Evolutionary conservation across 2,797 vertebrate genomes (phyloP), one percentile per base, ranked within the genome.

Genomic region (Thripadectes ignobilis): DNA sequence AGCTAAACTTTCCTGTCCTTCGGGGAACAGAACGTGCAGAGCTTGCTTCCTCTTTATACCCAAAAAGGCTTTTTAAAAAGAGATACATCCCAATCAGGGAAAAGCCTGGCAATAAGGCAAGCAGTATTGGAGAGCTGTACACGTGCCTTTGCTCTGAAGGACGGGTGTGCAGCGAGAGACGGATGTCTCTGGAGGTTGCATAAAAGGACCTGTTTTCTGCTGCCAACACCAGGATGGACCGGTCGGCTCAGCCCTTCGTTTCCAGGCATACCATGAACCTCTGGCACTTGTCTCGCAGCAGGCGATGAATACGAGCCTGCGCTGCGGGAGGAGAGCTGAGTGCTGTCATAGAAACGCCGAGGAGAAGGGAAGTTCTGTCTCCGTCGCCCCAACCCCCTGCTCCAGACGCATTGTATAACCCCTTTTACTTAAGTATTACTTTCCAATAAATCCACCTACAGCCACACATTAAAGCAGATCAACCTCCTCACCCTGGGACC

Each of bases 341-440:
- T 9, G 82, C 94, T 95, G 94, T 88, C 94, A 93, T 93, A 93
- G 92, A 89, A 96, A 96, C 85, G 8, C 29, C 4, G 29, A 6
- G 61, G 19, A 88, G 57, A 86, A 88, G 80, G 58, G 82, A 87
- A 94, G 55, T 87, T 89, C 78, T 85, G 81, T 69, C 73, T 78
- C 46, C 4, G 0, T 34, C 5, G 4, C 55, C 77, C 82, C 91
- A 86, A 15, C 49, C 32, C 92, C 75, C 93, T 85, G 88, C 79
- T 91, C 76, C 73, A 86, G 79, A 54, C 16, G 0, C 34, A 48
- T 94, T 96, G 89, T 95, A 65, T 94, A 97, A 94, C 90, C 48
- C 85, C 63, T 75, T 94, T 93, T 75, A 75, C 72, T 94, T 89
- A 83, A 92, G 79, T 57, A 34, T 89, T 72, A 78, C 58, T 90